These are phyloP conservation scores for Caerostris darwini DNA, from an alignment of 1,140 invertebrate genomes.

Conservation along the genomic window DNA sequence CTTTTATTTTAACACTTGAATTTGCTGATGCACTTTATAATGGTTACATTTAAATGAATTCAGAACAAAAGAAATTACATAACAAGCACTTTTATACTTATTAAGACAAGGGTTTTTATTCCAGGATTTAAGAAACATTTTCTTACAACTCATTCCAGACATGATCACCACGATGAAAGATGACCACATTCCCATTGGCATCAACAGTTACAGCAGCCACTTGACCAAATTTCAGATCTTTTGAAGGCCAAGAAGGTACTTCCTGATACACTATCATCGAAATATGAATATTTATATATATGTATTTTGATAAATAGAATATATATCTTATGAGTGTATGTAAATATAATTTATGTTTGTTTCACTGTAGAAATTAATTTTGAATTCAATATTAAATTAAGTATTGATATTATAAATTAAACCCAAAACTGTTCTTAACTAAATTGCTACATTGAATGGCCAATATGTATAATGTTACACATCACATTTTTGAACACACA, in stretches of 20 bases:
- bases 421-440: no score
- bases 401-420: no score
- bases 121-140: background rate
- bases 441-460: no score
- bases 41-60: background rate
- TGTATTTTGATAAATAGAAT: no score
- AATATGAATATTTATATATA: no score
- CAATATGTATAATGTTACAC: no score
- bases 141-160: conserved; percentile 91
- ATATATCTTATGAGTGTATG: no score
- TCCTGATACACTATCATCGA: conserved; percentile 75
- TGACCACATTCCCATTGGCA: conserved; percentile 89
- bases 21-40: conserved; percentile 8
- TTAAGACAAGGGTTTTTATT: background rate
- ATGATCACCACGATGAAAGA: conserved; percentile 92
- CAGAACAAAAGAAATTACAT: no score
- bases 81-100: background rate
- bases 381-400: no score
- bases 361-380: no score
- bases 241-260: conserved; percentile 85
- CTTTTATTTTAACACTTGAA: background rate
- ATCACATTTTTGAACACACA: no score
- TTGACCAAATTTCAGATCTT: conserved; percentile 89
- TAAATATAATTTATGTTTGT: no score
- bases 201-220: conserved; percentile 92